phyloP scores from a whole-genome alignment of 1,140 invertebrate genomes.

The Drosophila biarmipes region DNA sequence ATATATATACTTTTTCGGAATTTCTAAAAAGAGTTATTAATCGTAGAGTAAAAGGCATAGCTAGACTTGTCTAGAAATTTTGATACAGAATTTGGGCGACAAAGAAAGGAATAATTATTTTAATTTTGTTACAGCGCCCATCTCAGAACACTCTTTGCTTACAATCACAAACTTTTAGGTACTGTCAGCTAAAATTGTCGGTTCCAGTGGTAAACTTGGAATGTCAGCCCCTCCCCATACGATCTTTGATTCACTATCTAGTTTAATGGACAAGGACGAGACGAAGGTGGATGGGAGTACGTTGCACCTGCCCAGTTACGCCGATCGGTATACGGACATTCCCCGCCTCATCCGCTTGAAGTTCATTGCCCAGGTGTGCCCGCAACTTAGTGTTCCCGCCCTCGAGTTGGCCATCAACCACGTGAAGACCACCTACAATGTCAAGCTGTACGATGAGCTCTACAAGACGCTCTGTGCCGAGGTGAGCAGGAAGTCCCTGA shows the following conservation, averaged over 20 bases:
- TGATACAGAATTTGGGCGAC: no score
- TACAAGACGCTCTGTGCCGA: slow-evolving; percentile 36
- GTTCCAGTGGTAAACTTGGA: background rate
- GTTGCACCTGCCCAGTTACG: slow-evolving; percentile 49
- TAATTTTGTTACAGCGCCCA: no score
- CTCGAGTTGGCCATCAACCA: slow-evolving; percentile 58
- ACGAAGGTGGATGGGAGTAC: slow-evolving; percentile 13
- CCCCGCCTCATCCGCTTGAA: slow-evolving; percentile 45
- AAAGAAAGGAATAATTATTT: no score
- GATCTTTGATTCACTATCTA: background rate
- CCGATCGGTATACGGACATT: slow-evolving; percentile 52
- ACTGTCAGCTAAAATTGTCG: background rate
- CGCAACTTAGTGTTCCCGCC: slow-evolving; percentile 50
- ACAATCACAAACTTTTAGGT: slow-evolving; percentile 1
- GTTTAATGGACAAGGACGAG: background rate
- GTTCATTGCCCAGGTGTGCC: slow-evolving; percentile 65
- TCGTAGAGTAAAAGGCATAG: no score
- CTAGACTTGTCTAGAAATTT: no score
- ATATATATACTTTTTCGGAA: no score
- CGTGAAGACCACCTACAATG: slow-evolving; percentile 64
- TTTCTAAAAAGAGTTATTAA: no score
- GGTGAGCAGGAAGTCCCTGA: background rate
- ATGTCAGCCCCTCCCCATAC: background rate
- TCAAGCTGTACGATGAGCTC: slow-evolving; percentile 61
- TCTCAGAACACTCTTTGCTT: background rate